A percentile compares a stretch with the other conserved stretches of the same genome.
phyloP scores from a whole-genome alignment of 2,888 invertebrate genomes.

The Xestia xanthographa region DNA sequence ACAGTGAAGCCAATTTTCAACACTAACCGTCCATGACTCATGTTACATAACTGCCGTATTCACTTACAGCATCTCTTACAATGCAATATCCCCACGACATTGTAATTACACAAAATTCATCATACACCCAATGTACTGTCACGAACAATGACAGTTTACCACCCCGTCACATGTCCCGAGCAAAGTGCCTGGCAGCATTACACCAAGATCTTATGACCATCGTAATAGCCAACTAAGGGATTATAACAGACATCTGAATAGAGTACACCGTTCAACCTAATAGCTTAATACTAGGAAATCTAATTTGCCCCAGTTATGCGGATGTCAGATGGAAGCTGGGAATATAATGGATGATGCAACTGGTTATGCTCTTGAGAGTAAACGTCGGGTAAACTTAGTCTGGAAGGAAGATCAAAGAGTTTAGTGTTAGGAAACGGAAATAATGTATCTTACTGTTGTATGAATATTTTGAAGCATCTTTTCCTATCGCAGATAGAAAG shows the following conservation, averaged over 20 bases:
- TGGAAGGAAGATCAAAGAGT: not conserved
- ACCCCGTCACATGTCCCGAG: not conserved
- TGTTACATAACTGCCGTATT: too few relatives aligned
- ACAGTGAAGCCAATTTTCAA: not conserved
- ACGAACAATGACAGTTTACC: not conserved
- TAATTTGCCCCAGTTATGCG: constrained; percentile 33
- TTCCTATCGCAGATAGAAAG: too few relatives aligned
- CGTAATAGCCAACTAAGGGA: constrained; percentile 30
- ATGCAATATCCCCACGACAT: not conserved
- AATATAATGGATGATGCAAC: constrained; percentile 38
- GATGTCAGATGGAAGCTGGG: constrained; percentile 10
- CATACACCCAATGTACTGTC: not conserved
- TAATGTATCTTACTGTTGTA: not conserved
- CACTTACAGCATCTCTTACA: not conserved
- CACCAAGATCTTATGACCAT: constrained; percentile 14
- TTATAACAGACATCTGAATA: constrained; percentile 31
- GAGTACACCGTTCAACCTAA: constrained; percentile 25
- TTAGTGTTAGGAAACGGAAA: not conserved
- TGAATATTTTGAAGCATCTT: too few relatives aligned
- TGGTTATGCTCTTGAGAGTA: constrained; percentile 12
- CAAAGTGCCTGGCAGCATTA: constrained; percentile 8
- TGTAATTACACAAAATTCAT: not conserved
- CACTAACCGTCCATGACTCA: not conserved
- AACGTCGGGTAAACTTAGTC: constrained; percentile 12
- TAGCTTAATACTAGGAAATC: constrained; percentile 40